These are phyloP conservation scores for Solenopsis fugax DNA, from an alignment of 1,140 invertebrate species.

Conservation along the genomic window DNA sequence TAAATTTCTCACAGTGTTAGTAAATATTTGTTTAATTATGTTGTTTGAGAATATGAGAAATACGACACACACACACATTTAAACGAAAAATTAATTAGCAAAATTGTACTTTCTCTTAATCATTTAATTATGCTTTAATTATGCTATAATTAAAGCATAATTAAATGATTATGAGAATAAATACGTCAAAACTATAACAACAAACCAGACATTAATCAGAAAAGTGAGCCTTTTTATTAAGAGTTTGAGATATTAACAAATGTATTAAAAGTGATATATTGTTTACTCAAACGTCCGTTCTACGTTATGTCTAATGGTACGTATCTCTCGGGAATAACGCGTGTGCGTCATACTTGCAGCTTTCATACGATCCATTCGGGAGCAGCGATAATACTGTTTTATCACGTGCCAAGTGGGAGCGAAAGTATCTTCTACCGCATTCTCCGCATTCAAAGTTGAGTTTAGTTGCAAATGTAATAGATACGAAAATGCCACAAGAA, in stretches of 20 bases:
- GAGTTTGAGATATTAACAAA: not conserved
- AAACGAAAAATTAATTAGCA: not conserved
- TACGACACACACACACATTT: not conserved
- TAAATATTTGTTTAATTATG: not conserved
- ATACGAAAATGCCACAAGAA: not conserved
- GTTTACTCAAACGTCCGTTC: slow-evolving; percentile 40
- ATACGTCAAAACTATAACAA: not conserved
- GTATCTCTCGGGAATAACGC: slow-evolving; percentile 38
- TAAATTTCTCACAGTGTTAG: too few species aligned
- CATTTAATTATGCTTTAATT: not conserved
- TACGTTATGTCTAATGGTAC: slow-evolving; percentile 19
- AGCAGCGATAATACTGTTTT: slow-evolving; percentile 43
- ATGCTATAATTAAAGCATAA: too few species aligned
- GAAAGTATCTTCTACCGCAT: slow-evolving; percentile 30
- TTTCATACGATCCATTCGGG: slow-evolving; percentile 43
- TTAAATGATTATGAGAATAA: too few species aligned
- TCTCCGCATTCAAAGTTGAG: not conserved
- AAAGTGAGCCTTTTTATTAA: not conserved
- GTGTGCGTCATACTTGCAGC: slow-evolving; percentile 23
- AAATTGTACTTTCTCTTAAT: not conserved
- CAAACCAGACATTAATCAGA: not conserved
- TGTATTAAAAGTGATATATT: not conserved
- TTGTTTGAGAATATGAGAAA: not conserved
- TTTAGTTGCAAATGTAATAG: slow-evolving; percentile 48
- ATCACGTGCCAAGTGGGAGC: slow-evolving; percentile 17